Evolutionary conservation across 2,888 invertebrate genomes (phyloP).

Genomic region (Apamea epomidion): DNA sequence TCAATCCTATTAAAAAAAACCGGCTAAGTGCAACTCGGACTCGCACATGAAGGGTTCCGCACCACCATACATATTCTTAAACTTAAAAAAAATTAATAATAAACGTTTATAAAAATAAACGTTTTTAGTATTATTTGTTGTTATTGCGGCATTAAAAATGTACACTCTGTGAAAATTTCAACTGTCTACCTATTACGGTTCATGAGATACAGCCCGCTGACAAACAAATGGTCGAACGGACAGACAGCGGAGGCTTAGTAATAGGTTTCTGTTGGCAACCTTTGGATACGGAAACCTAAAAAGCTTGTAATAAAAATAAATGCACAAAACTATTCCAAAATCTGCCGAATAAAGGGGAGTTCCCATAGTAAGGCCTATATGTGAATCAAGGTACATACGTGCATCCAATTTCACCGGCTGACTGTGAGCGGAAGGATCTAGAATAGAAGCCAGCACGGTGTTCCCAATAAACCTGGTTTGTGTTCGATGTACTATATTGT

Average conservation of each 20-base stretch:
- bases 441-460: slow-evolving; percentile 66
- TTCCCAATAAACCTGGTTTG: slow-evolving; percentile 70
- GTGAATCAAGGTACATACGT: slow-evolving; percentile 72
- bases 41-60: too few species aligned
- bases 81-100: too few species aligned
- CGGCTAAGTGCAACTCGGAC: too few species aligned
- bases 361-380: slow-evolving; percentile 55
- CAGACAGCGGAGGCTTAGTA: not conserved
- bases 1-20: too few species aligned
- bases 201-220: too few species aligned
- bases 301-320: not conserved
- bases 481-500: slow-evolving; percentile 41
- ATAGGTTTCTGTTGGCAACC: not conserved
- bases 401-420: slow-evolving; percentile 85
- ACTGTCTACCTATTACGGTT: too few species aligned
- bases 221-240: too few species aligned
- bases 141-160: too few species aligned
- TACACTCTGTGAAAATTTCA: too few species aligned
- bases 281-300: not conserved
- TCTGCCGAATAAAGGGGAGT: not conserved
- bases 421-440: slow-evolving; percentile 72
- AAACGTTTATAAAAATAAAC: too few species aligned
- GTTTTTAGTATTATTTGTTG: too few species aligned
- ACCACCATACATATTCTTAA: too few species aligned
- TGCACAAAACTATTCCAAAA: not conserved